phyloP scores from a whole-genome alignment of 2,113 vertebrate species.

The Pelmatolapia mariae region DNA sequence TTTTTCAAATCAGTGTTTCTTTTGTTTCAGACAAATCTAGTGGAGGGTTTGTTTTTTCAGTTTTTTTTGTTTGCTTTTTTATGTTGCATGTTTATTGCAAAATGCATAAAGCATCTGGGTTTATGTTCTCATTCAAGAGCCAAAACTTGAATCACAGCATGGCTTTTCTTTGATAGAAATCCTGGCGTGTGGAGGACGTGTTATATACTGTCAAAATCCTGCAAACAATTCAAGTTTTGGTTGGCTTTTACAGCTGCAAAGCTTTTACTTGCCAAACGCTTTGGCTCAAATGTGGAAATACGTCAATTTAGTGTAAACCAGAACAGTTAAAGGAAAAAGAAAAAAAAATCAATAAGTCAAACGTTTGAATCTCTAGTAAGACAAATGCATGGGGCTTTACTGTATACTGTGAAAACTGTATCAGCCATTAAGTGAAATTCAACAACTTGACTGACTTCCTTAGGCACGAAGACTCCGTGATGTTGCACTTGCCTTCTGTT shows the following conservation, averaged over 20 bases:
- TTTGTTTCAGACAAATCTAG: not conserved
- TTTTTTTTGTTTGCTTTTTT: not conserved
- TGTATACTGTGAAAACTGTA: slow-evolving; percentile 1
- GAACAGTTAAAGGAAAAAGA: not conserved
- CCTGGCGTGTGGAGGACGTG: not conserved
- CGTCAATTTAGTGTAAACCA: not conserved
- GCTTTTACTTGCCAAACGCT: not conserved
- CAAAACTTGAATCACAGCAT: not conserved
- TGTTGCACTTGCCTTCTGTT: not conserved
- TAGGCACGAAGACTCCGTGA: slow-evolving; percentile 6
- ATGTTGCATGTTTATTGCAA: not conserved
- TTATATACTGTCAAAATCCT: not conserved
- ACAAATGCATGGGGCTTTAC: not conserved
- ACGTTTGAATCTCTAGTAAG: not conserved
- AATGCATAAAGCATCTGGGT: not conserved
- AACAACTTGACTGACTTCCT: slow-evolving; percentile 28
- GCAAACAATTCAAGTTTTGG: not conserved
- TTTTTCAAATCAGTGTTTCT: not conserved
- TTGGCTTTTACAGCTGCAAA: not conserved
- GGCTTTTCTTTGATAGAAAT: not conserved
- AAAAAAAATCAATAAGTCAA: not conserved
- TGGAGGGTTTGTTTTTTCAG: not conserved
- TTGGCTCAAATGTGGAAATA: not conserved
- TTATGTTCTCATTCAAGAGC: not conserved
- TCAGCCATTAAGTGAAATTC: slow-evolving; percentile 32